Percentiles rank a stretch among this genome's conserved stretches.
These are phyloP conservation scores for Pteromalus puparum DNA, from an alignment of 1,140 invertebrate genomes.

Conservation along the genomic window DNA sequence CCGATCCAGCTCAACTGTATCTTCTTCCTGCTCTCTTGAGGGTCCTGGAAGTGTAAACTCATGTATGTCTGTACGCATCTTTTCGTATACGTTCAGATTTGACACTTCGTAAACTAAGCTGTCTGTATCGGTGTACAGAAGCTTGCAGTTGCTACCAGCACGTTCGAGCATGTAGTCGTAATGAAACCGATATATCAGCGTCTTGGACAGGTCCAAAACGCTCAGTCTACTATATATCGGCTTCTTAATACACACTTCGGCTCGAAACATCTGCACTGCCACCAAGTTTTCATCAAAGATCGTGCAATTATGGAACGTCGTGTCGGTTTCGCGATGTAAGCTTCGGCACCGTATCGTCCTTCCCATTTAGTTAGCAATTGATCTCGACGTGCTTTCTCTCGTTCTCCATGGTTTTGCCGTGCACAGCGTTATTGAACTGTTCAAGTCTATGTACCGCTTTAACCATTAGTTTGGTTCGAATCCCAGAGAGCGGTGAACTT, in stretches of 20 bases:
- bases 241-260: not conserved
- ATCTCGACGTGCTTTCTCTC: too few relatives aligned
- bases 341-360: not conserved
- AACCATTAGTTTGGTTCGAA: slow-evolving; percentile 55
- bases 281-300: not conserved
- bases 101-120: too few relatives aligned
- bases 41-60: not conserved
- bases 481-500: slow-evolving; percentile 56
- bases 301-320: not conserved
- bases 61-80: not conserved
- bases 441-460: slow-evolving; percentile 60
- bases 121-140: too few relatives aligned
- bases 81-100: too few relatives aligned
- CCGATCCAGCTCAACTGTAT: too few relatives aligned
- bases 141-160: too few relatives aligned
- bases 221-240: not conserved
- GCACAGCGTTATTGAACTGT: slow-evolving; percentile 13
- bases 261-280: not conserved
- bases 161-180: too few relatives aligned
- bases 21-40: too few relatives aligned
- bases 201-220: not conserved
- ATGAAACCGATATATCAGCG: not conserved
- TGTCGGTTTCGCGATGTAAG: not conserved
- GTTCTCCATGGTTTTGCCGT: not conserved
- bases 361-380: not conserved